Percentiles rank a stretch among this genome's conserved stretches.
phyloP scores from a whole-genome alignment of 2,797 vertebrate species.

The Brotula barbata region DNA sequence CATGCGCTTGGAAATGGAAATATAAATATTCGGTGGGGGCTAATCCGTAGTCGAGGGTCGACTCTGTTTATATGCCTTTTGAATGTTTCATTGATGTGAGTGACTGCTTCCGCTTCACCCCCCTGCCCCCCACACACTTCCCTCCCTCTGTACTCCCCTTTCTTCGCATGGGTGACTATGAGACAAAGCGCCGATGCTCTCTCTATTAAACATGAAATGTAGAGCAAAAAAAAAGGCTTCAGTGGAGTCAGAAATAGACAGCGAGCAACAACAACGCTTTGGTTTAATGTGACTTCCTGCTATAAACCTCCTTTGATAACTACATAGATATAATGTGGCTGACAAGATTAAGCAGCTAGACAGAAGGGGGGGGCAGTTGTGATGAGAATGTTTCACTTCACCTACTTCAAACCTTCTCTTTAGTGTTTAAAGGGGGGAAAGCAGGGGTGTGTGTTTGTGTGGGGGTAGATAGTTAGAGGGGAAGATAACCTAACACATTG shows the following conservation, averaged over 20 bases:
- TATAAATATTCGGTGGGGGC: constrained; percentile 64
- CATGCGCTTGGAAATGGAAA: constrained; percentile 52
- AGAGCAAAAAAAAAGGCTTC: constrained; percentile 44
- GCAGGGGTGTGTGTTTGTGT: constrained; percentile 8
- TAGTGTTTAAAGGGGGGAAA: constrained; percentile 16
- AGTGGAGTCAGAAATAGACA: constrained; percentile 39
- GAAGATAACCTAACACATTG: constrained; percentile 49
- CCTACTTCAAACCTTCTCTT: constrained; percentile 27
- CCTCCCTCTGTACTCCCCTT: background rate
- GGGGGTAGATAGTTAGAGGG: constrained; percentile 15
- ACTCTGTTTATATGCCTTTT: constrained; percentile 70
- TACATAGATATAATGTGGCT: constrained; percentile 59
- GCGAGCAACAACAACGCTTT: constrained; percentile 50
- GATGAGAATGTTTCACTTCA: constrained; percentile 28
- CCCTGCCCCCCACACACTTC: too few species aligned
- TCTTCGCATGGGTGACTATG: constrained; percentile 47
- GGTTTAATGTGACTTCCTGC: constrained; percentile 53
- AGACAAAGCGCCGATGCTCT: constrained; percentile 59
- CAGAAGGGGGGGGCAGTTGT: constrained; percentile 7
- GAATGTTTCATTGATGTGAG: constrained; percentile 70
- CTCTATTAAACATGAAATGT: constrained; percentile 66
- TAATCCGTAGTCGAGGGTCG: constrained; percentile 57
- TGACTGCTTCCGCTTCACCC: constrained; percentile 55
- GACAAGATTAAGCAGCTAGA: constrained; percentile 52
- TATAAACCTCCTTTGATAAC: constrained; percentile 59